These are phyloP conservation scores for Thecocarcelia acutangulata DNA, from an alignment of 2,888 invertebrate species.

Conservation along the genomic window DNA sequence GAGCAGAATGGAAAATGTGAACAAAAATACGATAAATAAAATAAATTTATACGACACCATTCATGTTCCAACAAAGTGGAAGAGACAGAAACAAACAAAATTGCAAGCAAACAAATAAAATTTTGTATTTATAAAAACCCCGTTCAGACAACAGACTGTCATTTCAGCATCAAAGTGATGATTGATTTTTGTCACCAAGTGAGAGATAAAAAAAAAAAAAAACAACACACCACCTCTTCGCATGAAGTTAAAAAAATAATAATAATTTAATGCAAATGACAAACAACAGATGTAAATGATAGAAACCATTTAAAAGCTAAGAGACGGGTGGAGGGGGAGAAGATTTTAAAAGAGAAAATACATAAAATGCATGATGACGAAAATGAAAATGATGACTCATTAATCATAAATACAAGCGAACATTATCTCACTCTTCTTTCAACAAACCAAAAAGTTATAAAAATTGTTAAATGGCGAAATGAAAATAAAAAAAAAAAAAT, in stretches of 20 bases:
- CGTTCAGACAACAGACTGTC: constrained; percentile 35
- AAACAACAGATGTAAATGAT: constrained; percentile 66
- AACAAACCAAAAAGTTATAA: background rate
- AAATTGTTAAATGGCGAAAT: background rate
- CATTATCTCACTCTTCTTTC: background rate
- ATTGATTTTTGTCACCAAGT: constrained; percentile 67
- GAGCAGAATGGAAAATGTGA: background rate
- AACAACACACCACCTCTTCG: background rate
- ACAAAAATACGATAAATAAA: constrained; percentile 17
- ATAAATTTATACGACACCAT: constrained; percentile 11
- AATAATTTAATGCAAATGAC: constrained; percentile 58
- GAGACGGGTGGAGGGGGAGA: background rate
- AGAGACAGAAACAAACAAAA: constrained; percentile 23
- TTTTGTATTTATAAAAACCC: background rate
- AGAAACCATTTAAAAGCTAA: constrained; percentile 47
- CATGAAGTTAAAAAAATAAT: constrained; percentile 13
- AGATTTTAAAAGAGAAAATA: constrained; percentile 13
- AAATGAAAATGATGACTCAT: constrained; percentile 56
- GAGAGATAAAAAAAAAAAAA: constrained; percentile 27
- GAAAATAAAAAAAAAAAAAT: too few relatives aligned
- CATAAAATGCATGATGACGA: constrained; percentile 49
- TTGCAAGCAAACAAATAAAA: constrained; percentile 1
- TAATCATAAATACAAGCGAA: constrained; percentile 64
- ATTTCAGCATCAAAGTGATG: constrained; percentile 59
- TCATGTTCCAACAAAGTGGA: background rate